These are phyloP conservation scores for Griposia aprilina DNA, from an alignment of 2,888 invertebrate species.

Conservation along the genomic window DNA sequence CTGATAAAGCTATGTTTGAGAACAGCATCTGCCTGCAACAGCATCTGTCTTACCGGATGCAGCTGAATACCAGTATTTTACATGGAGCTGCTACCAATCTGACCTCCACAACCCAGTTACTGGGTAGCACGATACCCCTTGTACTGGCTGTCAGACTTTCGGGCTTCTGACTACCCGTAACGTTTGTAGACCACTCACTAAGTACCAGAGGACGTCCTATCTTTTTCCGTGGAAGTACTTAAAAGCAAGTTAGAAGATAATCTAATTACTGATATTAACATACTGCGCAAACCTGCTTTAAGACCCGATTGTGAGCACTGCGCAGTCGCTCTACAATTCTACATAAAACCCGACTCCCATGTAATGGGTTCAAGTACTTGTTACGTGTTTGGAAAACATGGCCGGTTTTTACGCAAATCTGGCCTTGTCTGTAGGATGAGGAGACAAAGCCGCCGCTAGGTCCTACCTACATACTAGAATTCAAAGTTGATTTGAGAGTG, in stretches of 20 bases:
- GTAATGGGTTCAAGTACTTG: conserved; percentile 21
- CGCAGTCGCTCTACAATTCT: conserved; percentile 30
- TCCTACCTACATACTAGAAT: background rate
- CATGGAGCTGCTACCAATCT: background rate
- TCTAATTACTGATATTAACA: conserved; percentile 20
- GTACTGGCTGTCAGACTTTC: background rate
- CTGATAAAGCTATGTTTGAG: background rate
- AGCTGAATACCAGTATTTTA: background rate
- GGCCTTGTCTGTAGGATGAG: background rate
- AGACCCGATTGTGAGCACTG: background rate
- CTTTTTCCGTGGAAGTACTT: conserved; percentile 16
- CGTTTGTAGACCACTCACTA: background rate
- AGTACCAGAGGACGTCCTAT: background rate
- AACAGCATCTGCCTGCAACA: background rate
- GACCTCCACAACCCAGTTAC: background rate
- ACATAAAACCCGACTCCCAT: conserved; percentile 31
- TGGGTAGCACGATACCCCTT: background rate
- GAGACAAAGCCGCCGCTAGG: background rate
- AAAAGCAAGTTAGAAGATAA: conserved; percentile 19
- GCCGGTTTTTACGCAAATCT: background rate
- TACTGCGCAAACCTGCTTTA: conserved; percentile 12
- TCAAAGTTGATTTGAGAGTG: background rate
- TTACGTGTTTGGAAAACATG: conserved; percentile 8
- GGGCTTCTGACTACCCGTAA: background rate
- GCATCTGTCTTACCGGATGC: too few relatives aligned